phyloP scores from a whole-genome alignment of 2,113 vertebrate species.

The Garra rufa region DNA sequence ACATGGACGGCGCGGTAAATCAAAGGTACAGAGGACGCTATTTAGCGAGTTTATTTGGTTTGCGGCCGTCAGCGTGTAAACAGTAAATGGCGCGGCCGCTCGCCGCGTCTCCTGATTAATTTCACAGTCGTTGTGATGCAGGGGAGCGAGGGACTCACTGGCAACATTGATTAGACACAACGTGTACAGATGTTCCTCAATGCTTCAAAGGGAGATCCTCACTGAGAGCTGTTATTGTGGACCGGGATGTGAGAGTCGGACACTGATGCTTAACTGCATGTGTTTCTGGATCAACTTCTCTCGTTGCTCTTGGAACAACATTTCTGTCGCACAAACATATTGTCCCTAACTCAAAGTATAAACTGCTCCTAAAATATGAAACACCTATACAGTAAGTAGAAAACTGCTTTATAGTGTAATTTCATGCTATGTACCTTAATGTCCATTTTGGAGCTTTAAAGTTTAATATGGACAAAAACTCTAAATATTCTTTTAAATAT shows the following conservation, averaged over 20 bases:
- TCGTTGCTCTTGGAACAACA: too few species aligned
- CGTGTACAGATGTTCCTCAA: conserved; percentile 59
- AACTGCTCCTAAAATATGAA: background rate
- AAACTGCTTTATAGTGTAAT: background rate
- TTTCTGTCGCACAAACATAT: too few species aligned
- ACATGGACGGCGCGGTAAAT: conserved; percentile 52
- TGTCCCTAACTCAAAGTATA: background rate
- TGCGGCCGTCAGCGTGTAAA: conserved; percentile 44
- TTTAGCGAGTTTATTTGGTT: conserved; percentile 63
- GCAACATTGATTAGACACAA: conserved; percentile 56
- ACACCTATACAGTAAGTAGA: background rate
- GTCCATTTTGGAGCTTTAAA: background rate
- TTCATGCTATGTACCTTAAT: too few species aligned
- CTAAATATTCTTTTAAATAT: too few species aligned
- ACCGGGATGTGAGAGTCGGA: background rate
- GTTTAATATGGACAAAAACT: too few species aligned
- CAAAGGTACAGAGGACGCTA: conserved; percentile 52
- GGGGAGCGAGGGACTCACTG: conserved; percentile 28
- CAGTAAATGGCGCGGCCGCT: conserved; percentile 48
- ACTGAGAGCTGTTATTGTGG: conserved; percentile 20
- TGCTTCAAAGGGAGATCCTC: conserved; percentile 52
- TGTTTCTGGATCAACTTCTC: background rate
- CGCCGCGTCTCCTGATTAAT: conserved; percentile 49
- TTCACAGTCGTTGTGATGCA: conserved; percentile 36
- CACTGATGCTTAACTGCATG: background rate